Evolutionary conservation across 2,888 invertebrate species (phyloP).

Genomic region (Patella depressa): DNA sequence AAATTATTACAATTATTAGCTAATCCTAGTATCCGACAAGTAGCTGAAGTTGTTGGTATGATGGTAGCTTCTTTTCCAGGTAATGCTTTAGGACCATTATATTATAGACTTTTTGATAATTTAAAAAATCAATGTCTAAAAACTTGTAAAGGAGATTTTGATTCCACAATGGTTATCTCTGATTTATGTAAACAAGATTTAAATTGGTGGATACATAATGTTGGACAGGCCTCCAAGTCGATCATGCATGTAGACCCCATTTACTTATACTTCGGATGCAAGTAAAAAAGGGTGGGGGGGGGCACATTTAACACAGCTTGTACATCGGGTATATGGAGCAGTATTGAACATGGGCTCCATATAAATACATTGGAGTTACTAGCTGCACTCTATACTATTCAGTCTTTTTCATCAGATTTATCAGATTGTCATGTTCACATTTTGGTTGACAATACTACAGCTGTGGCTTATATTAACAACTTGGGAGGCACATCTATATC

Average conservation of each 20-base stretch:
- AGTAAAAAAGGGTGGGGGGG: background rate
- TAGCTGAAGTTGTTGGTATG: background rate
- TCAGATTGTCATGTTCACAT: slow-evolving; percentile 16
- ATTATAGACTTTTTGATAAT: background rate
- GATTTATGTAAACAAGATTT: background rate
- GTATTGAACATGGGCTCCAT: background rate
- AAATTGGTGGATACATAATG: background rate
- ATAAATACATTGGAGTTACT: slow-evolving; percentile 16
- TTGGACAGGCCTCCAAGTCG: background rate
- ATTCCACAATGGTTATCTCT: background rate
- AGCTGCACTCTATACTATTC: background rate
- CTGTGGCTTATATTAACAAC: slow-evolving; percentile 12
- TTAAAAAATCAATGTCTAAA: background rate
- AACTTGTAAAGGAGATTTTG: background rate
- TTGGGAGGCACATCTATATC: slow-evolving; percentile 13
- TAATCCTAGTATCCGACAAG: background rate
- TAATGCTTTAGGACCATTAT: background rate
- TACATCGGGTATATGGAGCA: slow-evolving; percentile 14
- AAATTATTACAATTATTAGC: background rate
- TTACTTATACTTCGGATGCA: background rate
- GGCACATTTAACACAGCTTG: background rate
- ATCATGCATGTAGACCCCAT: background rate
- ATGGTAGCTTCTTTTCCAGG: background rate
- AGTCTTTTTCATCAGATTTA: slow-evolving; percentile 3
- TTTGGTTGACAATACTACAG: slow-evolving; percentile 16